A percentile compares a stretch with the other conserved stretches of the same genome.
These are phyloP conservation scores for Apis dorsata DNA, from an alignment of 1,140 invertebrate genomes.

Conservation along the genomic window DNA sequence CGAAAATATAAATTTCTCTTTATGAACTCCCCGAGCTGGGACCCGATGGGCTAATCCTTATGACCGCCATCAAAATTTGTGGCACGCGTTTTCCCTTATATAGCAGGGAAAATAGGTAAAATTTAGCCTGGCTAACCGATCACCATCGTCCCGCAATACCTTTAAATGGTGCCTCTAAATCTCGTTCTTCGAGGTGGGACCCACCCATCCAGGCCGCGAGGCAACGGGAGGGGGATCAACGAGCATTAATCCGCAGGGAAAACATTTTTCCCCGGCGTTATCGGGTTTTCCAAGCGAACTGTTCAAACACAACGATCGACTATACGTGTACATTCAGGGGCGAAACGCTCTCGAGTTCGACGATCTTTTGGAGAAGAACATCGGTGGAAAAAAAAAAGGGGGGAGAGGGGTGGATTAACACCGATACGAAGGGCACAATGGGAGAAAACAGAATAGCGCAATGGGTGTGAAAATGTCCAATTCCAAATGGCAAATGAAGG, in stretches of 20 bases:
- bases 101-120: too few species aligned
- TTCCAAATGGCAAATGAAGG: too few species aligned
- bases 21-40: too few species aligned
- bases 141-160: not conserved
- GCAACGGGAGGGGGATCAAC: slow-evolving; percentile 1
- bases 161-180: not conserved
- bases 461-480: not conserved
- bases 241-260: slow-evolving; percentile 35
- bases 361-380: not conserved
- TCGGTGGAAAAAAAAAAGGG: not conserved
- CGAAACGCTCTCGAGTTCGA: not conserved
- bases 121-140: not conserved
- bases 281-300: slow-evolving; percentile 35
- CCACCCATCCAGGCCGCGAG: not conserved
- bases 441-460: not conserved
- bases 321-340: not conserved
- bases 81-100: not conserved
- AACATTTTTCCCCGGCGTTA: slow-evolving; percentile 40
- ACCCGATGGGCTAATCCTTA: not conserved
- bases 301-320: slow-evolving; percentile 14
- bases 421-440: not conserved
- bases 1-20: too few species aligned
- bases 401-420: not conserved
- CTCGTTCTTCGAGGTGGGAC: slow-evolving; percentile 23
- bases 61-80: not conserved